Percentiles rank a stretch among this genome's conserved stretches.
Conservation (phyloP, 2,888 invertebrate species). For the Luffia ferchaultella region DNA sequence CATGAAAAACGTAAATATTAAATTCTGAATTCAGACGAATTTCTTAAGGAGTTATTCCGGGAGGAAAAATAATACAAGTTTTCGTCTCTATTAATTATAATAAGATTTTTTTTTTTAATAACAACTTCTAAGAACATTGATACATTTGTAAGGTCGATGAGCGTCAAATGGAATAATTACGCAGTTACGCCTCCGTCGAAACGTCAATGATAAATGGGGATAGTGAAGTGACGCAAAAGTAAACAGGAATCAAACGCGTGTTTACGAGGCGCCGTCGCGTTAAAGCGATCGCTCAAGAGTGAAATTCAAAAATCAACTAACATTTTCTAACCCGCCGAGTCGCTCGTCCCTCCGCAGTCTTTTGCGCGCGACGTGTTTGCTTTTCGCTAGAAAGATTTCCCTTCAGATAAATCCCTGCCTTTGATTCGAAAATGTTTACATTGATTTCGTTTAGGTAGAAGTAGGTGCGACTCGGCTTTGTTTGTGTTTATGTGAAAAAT, state of each 20-base stretch:
- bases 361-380: conserved; percentile 48
- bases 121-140: no score
- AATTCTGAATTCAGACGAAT: no score
- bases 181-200: no score
- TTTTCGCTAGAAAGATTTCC: conserved; percentile 46
- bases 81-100: no score
- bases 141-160: no score
- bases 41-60: no score
- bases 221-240: conserved; percentile 8
- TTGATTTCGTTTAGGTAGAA: conserved; percentile 36
- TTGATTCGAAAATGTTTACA: conserved; percentile 55
- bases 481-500: conserved; percentile 8
- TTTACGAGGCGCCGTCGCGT: conserved; percentile 21
- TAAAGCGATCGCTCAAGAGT: conserved; percentile 43
- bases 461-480: conserved; percentile 21
- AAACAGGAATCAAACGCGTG: conserved; percentile 27
- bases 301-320: conserved; percentile 65
- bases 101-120: no score
- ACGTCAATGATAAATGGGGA: neutral
- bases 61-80: no score
- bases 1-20: no score
- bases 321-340: conserved; percentile 58
- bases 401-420: conserved; percentile 47
- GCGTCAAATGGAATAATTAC: no score
- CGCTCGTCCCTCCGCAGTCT: conserved; percentile 46